A percentile compares a stretch with the other conserved stretches of the same genome.
phyloP scores from a whole-genome alignment of 1,140 invertebrate species.

The Orchesella cincta region DNA sequence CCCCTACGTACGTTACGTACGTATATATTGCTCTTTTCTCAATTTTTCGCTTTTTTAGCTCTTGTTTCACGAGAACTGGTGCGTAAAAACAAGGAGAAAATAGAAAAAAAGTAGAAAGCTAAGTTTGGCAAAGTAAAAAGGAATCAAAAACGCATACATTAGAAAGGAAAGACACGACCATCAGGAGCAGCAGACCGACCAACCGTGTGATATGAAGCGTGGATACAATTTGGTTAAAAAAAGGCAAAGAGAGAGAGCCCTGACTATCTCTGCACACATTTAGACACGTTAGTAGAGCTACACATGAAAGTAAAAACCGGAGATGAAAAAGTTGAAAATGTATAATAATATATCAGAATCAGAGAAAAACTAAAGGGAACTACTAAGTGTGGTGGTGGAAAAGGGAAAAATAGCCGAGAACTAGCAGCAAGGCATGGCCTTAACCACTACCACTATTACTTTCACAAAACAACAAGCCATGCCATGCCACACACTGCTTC shows the following conservation, averaged over 20 bases:
- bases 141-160: slow-evolving; percentile 16
- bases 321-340: neutral
- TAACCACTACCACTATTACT: too few relatives aligned
- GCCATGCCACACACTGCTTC: too few relatives aligned
- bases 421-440: too few relatives aligned
- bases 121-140: neutral
- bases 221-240: slow-evolving; percentile 11
- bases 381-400: neutral
- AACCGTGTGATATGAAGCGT: neutral
- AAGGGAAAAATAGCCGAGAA: neutral
- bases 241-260: neutral
- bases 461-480: too few relatives aligned
- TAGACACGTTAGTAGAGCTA: neutral
- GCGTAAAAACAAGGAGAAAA: neutral
- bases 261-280: neutral
- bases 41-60: neutral
- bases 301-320: neutral
- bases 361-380: neutral
- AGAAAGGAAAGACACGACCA: slow-evolving; percentile 1
- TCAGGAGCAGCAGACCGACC: neutral
- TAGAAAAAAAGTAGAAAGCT: neutral
- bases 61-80: neutral
- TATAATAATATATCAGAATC: too few relatives aligned
- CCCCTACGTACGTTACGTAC: neutral
- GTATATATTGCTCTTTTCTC: neutral